Percentiles rank a stretch among this genome's conserved stretches.
These are phyloP conservation scores for Strongylocentrotus purpuratus DNA, from an alignment of 35 echinoderm and acorn worm species.

Conservation along the genomic window DNA sequence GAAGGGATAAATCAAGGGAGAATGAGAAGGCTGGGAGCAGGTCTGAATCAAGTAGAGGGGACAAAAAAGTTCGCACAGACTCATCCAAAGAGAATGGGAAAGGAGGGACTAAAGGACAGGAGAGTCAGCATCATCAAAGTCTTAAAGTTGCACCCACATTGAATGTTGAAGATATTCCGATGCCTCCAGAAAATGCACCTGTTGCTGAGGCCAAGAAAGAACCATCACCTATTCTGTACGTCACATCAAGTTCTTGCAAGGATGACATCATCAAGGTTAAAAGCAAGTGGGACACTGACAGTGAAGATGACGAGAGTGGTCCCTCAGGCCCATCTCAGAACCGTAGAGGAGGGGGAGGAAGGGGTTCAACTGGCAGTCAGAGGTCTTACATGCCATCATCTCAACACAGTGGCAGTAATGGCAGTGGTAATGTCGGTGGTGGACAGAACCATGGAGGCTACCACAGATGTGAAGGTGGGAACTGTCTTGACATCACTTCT, in stretches of 20 bases:
- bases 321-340: background rate
- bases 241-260: conserved; percentile 31
- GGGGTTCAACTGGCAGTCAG: background rate
- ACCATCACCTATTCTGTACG: background rate
- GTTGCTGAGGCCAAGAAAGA: background rate
- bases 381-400: background rate
- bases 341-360: background rate
- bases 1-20: background rate
- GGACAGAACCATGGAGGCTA: background rate
- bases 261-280: conserved; percentile 48
- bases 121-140: background rate
- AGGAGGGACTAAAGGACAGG: background rate
- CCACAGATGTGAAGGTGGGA: background rate
- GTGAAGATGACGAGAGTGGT: conserved; percentile 40
- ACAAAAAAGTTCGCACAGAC: background rate
- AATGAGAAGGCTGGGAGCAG: background rate
- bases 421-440: background rate
- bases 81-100: background rate
- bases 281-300: conserved; percentile 50
- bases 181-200: conserved; percentile 22
- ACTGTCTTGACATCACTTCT: background rate
- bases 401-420: conserved; percentile 4
- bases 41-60: background rate
- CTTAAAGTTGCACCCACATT: background rate
- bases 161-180: conserved; percentile 24